phyloP scores from a whole-genome alignment of 2,888 invertebrate genomes.

The Drosophila parthenogenetica region DNA sequence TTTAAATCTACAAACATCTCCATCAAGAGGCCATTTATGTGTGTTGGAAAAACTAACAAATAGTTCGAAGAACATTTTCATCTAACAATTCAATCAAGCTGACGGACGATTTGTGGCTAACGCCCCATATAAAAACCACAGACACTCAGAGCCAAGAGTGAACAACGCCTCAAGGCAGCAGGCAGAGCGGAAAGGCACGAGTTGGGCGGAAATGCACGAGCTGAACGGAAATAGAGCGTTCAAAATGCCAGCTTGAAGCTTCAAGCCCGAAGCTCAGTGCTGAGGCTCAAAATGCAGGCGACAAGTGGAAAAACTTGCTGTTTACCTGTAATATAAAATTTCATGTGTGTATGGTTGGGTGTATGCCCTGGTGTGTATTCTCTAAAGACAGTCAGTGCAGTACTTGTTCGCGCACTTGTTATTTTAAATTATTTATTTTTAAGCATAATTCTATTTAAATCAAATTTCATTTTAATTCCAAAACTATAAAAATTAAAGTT shows the following conservation, averaged over 20 bases:
- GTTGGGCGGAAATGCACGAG: slow-evolving; percentile 67
- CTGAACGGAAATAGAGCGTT: slow-evolving; percentile 62
- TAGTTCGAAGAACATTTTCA: slow-evolving; percentile 28
- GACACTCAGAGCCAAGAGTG: slow-evolving; percentile 23
- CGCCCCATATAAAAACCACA: slow-evolving; percentile 37
- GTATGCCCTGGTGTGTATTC: neutral
- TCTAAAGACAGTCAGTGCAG: too few relatives aligned
- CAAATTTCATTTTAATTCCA: too few relatives aligned
- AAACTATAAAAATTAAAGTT: too few relatives aligned
- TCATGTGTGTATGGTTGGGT: slow-evolving; percentile 5
- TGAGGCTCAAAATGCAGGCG: slow-evolving; percentile 42
- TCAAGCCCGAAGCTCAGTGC: neutral
- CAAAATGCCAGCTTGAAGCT: slow-evolving; percentile 44
- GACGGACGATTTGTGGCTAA: slow-evolving; percentile 70
- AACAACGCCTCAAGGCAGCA: slow-evolving; percentile 39
- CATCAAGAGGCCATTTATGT: slow-evolving; percentile 56
- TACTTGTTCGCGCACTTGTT: too few relatives aligned
- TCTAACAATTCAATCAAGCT: slow-evolving; percentile 71
- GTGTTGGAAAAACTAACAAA: slow-evolving; percentile 13
- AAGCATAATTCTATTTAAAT: too few relatives aligned
- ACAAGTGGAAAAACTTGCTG: slow-evolving; percentile 62
- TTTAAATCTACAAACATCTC: slow-evolving; percentile 5
- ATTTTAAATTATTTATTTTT: too few relatives aligned
- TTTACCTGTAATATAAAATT: slow-evolving; percentile 44
- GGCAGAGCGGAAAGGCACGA: slow-evolving; percentile 64